phyloP scores from a whole-genome alignment of 2,113 vertebrate species.

The Chloropsis hardwickii region DNA sequence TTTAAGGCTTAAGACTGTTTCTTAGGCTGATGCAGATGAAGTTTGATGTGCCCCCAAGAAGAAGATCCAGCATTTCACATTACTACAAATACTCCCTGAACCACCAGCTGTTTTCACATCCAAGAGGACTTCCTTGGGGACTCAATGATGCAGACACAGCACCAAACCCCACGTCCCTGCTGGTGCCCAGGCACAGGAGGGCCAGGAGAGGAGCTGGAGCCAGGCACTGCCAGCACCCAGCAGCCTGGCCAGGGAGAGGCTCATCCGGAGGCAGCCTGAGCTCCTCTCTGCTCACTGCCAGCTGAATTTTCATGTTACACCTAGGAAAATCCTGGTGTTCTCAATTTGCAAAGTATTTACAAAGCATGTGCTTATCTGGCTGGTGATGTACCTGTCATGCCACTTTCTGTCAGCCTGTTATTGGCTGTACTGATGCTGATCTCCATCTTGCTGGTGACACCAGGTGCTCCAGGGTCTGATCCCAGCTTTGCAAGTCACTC shows the following conservation, averaged over 20 bases:
- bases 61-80: not conserved
- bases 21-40: not conserved
- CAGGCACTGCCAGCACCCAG: rapidly evolving
- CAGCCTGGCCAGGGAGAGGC: not conserved
- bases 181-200: not conserved
- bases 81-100: not conserved
- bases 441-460: not conserved
- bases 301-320: not conserved
- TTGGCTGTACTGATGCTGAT: not conserved
- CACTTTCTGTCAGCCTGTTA: not conserved
- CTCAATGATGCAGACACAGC: not conserved
- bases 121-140: not conserved
- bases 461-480: not conserved
- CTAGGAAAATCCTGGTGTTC: not conserved
- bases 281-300: not conserved
- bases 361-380: not conserved
- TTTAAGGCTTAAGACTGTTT: not conserved
- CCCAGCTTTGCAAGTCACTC: not conserved
- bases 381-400: not conserved
- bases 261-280: rapidly evolving
- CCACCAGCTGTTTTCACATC: rapidly evolving
- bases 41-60: not conserved
- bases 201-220: not conserved
- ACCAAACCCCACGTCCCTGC: not conserved
- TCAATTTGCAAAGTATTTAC: not conserved